Percentiles rank a stretch among this genome's conserved stretches.
Conservation (phyloP, 2,888 invertebrate genomes). For the Cataglyphis rosenhaueri region DNA sequence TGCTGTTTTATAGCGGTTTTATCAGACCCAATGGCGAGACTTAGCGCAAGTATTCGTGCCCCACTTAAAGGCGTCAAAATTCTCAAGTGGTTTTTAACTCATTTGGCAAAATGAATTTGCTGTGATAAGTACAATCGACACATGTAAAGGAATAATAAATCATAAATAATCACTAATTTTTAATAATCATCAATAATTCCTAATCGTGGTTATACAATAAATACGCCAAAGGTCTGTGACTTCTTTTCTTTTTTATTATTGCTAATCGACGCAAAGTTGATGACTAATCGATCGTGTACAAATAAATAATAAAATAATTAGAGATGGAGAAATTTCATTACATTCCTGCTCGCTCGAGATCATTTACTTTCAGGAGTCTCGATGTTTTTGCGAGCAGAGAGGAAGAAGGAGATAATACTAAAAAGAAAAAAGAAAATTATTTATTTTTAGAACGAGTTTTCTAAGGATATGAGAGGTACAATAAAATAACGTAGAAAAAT, state of each 20-base stretch:
- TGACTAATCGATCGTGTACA: not conserved
- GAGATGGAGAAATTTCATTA: not conserved
- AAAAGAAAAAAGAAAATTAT: too few relatives aligned
- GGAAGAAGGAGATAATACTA: not conserved
- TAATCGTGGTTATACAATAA: not conserved
- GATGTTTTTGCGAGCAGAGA: not conserved
- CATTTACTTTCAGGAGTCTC: not conserved
- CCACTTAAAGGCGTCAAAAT: not conserved
- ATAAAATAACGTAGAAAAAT: not conserved
- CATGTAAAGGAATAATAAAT: not conserved
- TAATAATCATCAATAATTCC: not conserved
- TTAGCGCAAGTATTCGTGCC: too few relatives aligned
- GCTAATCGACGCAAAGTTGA: not conserved
- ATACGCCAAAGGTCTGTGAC: not conserved
- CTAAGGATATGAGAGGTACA: not conserved
- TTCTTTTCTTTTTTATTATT: not conserved
- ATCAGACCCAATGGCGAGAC: not conserved
- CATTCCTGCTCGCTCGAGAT: not conserved
- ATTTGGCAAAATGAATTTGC: not conserved
- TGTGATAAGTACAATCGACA: not conserved
- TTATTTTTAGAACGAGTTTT: not conserved
- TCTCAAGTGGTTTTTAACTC: not conserved
- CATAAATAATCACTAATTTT: too few relatives aligned
- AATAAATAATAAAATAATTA: not conserved
- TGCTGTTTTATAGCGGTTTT: not conserved